Percentiles rank a stretch among this genome's conserved stretches.
These are phyloP conservation scores for Pedionomus torquatus DNA, from an alignment of 2,113 vertebrate genomes.

Conservation along the genomic window DNA sequence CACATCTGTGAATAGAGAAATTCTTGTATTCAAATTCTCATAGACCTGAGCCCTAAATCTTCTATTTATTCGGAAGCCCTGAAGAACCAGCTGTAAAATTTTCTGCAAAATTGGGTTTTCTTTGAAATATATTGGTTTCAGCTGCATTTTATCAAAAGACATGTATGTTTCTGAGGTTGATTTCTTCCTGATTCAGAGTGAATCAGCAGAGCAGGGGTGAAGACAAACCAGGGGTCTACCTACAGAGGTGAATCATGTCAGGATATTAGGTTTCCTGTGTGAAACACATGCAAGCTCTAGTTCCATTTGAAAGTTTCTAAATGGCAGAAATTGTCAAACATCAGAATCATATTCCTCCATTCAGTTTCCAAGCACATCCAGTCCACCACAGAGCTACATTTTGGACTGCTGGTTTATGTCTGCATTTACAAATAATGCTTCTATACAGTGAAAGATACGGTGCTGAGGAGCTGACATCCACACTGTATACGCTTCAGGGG, in stretches of 20 bases:
- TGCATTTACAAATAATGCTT: background rate
- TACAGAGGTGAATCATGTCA: background rate
- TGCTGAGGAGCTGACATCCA: background rate
- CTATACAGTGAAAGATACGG: background rate
- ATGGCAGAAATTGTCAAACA: background rate
- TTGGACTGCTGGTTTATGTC: background rate
- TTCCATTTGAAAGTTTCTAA: background rate
- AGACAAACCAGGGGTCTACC: background rate
- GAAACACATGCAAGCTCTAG: background rate
- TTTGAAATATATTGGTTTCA: background rate
- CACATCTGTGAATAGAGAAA: background rate
- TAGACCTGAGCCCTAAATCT: background rate
- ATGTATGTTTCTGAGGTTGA: background rate
- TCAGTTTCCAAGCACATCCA: background rate
- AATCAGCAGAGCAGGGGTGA: background rate
- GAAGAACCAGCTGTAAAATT: background rate
- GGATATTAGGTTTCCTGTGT: background rate
- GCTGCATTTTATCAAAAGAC: background rate
- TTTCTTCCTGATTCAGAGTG: background rate
- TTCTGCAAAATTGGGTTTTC: background rate
- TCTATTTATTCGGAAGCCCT: background rate
- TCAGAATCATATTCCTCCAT: background rate
- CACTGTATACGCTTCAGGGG: accelerated
- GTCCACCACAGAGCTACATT: background rate
- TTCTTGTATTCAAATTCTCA: background rate